Evolutionary conservation across 2,888 invertebrate species (phyloP).

Genomic region (Margaritifera margaritifera): DNA sequence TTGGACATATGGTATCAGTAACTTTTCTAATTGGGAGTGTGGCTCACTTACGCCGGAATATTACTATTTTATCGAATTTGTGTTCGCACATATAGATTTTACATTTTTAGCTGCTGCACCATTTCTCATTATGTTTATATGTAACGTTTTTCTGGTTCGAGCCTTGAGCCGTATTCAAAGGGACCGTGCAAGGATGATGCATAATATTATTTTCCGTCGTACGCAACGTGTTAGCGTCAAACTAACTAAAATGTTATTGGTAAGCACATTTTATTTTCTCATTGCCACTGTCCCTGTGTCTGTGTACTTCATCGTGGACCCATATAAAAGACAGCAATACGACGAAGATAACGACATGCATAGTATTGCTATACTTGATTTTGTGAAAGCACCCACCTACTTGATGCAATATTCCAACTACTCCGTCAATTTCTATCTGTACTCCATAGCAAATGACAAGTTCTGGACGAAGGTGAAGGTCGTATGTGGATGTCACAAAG

Average conservation of each 20-base stretch:
- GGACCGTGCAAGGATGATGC: conserved; percentile 15
- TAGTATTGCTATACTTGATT: conserved; percentile 6
- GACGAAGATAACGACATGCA: background rate
- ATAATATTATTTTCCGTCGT: too few species aligned
- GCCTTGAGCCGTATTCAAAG: too few species aligned
- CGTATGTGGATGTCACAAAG: too few species aligned
- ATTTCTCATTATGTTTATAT: conserved; percentile 17
- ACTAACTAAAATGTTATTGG: too few species aligned
- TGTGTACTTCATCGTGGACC: conserved; percentile 27
- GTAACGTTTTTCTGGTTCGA: conserved; percentile 15
- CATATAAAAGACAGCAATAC: conserved; percentile 16
- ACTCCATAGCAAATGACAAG: conserved; percentile 23
- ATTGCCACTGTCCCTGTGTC: too few species aligned
- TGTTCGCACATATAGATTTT: conserved; percentile 25
- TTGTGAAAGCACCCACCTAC: conserved; percentile 19
- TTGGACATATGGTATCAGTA: too few species aligned
- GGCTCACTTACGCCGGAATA: conserved; percentile 17
- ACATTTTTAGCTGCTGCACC: conserved; percentile 18
- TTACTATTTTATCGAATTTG: too few species aligned
- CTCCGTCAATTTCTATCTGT: too few species aligned
- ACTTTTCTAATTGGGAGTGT: conserved; percentile 3
- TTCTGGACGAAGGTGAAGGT: conserved; percentile 15
- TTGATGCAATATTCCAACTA: conserved; percentile 29
- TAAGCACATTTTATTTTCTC: too few species aligned
- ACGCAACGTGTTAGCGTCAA: too few species aligned